Base-by-base conservation (phyloP, 2,888 invertebrate species). In the Cotesia congregata region DNA sequence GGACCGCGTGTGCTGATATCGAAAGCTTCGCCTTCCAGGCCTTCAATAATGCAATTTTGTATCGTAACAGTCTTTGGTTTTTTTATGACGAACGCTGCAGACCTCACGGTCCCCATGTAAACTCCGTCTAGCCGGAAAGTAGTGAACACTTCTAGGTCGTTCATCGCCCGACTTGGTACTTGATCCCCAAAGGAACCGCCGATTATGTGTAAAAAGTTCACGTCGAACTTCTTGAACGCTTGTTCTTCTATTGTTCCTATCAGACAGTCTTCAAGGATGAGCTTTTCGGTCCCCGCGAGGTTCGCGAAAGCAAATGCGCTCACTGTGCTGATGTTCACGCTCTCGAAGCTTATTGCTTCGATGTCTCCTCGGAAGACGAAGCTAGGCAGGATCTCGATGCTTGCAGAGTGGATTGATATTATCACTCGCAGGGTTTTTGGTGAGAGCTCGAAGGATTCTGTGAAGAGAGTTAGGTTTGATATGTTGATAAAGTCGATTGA, bases 211-310 rank as follows among this genome's bases (percentile, higher is more conserved):
- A 96, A 91, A 81, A 92, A 92, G 59, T 92, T 91, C 0, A 94
- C 92, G 39, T 93, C 92, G 85, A 96, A 95, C 89, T 95, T 95
- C 85, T 95, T 96, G 84, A 96, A 95, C 1, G 95, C 93, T 89
- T 95, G 93, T 62, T 92, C 92, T 81, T 94, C 93, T 68, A 95
- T 91, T 70, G 90, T 91, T 64, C 92, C 90, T 67, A 94, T 91
- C 1, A 87, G 87, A 76, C 93, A 93, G 82, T 93, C 91, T 50
- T 90, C 91, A 80, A 96, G 90, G 80, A 92, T 92, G 77, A 96
- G 91, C 72, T 91, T 92, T 82, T 93, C 92, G 71, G 93, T 92
- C 82, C 93, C 92, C 68, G 91, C 91, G 65, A 95, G 91, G 87
- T 94, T 94, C 78, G 94, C 94, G 86, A 96, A 94, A 0, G 95